Evolutionary conservation across 2,888 invertebrate species (phyloP).

Genomic region (Chaitophorus viminalis): DNA sequence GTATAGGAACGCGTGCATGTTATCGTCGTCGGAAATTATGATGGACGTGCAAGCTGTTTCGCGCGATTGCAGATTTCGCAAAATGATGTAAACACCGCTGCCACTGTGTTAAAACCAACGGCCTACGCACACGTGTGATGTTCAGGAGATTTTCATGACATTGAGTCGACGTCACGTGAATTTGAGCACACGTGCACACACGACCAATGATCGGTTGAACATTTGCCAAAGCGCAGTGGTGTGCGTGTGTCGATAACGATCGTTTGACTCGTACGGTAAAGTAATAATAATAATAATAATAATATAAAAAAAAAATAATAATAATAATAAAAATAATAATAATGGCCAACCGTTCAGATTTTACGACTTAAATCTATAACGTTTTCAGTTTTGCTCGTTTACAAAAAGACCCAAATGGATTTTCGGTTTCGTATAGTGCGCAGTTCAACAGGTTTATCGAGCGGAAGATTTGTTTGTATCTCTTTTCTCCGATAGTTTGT

Average conservation of each 20-base stretch:
- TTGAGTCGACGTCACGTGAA: too few species aligned
- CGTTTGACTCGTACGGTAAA: not conserved
- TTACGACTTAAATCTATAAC: not conserved
- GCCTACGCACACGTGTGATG: too few species aligned
- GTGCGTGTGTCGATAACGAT: conserved; percentile 21
- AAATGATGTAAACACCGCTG: too few species aligned
- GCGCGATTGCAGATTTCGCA: too few species aligned
- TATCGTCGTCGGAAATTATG: too few species aligned
- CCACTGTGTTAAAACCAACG: too few species aligned
- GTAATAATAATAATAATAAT: not conserved
- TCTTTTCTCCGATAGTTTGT: too few species aligned
- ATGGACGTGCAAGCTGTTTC: too few species aligned
- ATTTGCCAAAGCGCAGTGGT: conserved; percentile 35
- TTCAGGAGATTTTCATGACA: too few species aligned
- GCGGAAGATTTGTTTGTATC: not conserved
- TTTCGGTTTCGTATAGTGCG: not conserved
- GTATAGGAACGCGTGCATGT: too few species aligned
- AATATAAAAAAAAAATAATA: not conserved
- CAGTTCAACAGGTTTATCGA: not conserved
- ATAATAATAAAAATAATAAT: too few species aligned
- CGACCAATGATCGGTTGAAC: conserved; percentile 47
- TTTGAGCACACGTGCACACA: not conserved
- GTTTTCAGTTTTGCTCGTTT: too few species aligned
- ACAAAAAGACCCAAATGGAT: not conserved
- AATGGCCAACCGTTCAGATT: not conserved